These are phyloP conservation scores for Drosophila baimaii DNA, from an alignment of 1,140 invertebrate genomes.

Conservation along the genomic window DNA sequence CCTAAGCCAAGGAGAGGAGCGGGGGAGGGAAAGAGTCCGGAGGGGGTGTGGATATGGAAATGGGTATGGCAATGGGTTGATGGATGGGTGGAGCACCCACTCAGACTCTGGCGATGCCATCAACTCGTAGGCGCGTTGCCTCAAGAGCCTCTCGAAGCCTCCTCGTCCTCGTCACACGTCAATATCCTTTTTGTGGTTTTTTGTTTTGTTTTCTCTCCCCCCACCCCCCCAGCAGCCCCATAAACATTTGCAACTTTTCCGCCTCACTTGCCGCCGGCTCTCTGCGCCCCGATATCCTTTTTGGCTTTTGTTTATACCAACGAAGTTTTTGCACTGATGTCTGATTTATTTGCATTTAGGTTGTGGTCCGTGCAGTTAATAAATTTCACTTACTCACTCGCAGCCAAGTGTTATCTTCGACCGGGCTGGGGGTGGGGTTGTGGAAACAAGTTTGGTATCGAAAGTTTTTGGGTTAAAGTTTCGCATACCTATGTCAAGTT, in stretches of 20 bases:
- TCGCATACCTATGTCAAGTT: conserved; percentile 72
- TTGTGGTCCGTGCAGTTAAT: conserved; percentile 68
- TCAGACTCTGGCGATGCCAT: conserved; percentile 34
- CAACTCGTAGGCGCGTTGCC: conserved; percentile 46
- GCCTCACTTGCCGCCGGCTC: conserved; percentile 48
- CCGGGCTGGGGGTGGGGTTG: too few species aligned
- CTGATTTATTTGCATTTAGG: conserved; percentile 77
- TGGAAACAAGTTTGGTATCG: conserved; percentile 45
- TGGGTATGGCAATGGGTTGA: conserved; percentile 5
- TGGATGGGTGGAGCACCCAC: conserved; percentile 34
- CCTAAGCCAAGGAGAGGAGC: conserved; percentile 28
- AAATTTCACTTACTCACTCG: conserved; percentile 66
- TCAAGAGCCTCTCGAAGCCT: conserved; percentile 51
- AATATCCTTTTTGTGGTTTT: conserved; percentile 73
- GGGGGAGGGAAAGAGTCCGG: background rate
- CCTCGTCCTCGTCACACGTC: conserved; percentile 65
- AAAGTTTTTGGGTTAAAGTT: conserved; percentile 67
- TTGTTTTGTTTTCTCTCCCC: conserved; percentile 15
- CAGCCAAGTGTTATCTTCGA: conserved; percentile 59
- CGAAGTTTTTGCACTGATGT: conserved; percentile 45
- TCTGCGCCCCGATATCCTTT: conserved; percentile 33
- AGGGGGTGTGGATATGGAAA: background rate
- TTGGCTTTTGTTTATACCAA: conserved; percentile 13
- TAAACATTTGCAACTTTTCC: conserved; percentile 63
- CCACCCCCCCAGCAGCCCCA: background rate